Percentiles rank a stretch among this genome's conserved stretches.
phyloP scores from a whole-genome alignment of 1,140 invertebrate species.

The Bombus affinis region DNA sequence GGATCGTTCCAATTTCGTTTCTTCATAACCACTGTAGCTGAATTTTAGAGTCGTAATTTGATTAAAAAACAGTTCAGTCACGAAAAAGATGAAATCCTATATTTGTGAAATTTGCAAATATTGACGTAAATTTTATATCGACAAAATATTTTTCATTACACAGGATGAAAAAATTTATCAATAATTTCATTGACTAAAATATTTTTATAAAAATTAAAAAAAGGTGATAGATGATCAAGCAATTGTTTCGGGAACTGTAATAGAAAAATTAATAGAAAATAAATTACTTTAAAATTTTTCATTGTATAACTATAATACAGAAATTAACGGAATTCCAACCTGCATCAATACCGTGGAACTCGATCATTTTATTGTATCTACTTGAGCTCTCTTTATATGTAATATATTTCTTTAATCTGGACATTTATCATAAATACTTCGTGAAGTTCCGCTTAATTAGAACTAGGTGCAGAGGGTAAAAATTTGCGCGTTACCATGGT shows the following conservation, averaged over 20 bases:
- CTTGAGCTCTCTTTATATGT: neutral
- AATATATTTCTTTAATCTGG: neutral
- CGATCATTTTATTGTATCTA: no score
- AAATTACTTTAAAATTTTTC: no score
- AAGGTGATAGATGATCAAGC: no score
- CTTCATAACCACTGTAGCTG: neutral
- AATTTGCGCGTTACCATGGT: neutral
- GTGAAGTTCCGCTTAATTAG: neutral
- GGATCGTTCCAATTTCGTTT: neutral
- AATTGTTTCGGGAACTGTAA: neutral
- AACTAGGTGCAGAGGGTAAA: neutral
- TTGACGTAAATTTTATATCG: neutral
- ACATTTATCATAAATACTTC: neutral
- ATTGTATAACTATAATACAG: no score
- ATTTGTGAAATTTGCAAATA: neutral
- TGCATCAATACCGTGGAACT: no score
- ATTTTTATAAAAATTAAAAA: no score
- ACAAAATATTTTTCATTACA: neutral
- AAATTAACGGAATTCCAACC: no score
- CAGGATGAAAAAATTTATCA: neutral
- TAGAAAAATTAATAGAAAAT: neutral
- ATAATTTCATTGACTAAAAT: neutral
- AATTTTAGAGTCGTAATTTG: neutral
- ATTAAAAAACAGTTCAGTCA: neutral
- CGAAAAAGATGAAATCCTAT: neutral